A percentile compares a stretch with the other conserved stretches of the same genome.
These are phyloP conservation scores for Dicentrarchus labrax DNA, from an alignment of 2,113 vertebrate genomes.

Conservation along the genomic window DNA sequence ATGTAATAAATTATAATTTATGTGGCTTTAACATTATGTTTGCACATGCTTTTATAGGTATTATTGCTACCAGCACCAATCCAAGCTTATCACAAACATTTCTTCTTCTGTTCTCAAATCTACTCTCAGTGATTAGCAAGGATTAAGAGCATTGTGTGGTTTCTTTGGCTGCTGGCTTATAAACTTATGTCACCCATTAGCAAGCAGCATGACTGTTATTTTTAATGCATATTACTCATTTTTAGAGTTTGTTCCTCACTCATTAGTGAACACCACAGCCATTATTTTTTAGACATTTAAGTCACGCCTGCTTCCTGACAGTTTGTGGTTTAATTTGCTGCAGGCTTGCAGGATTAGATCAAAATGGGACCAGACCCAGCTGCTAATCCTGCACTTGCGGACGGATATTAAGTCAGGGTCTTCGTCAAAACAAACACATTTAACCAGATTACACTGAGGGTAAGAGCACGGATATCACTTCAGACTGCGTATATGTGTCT, in stretches of 20 bases:
- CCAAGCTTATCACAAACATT: not conserved
- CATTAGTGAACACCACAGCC: slow-evolving; percentile 34
- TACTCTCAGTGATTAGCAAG: slow-evolving; percentile 11
- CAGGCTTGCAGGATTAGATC: slow-evolving; percentile 39
- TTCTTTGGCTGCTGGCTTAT: slow-evolving; percentile 27
- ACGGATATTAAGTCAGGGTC: slow-evolving; percentile 45
- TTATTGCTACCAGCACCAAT: not conserved
- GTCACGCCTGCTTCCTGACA: slow-evolving; percentile 37
- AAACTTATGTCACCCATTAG: slow-evolving; percentile 52
- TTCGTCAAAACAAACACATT: slow-evolving; percentile 64
- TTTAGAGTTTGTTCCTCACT: slow-evolving; percentile 44
- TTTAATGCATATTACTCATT: slow-evolving; percentile 44
- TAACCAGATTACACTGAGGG: slow-evolving; percentile 24
- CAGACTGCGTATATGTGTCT: slow-evolving; percentile 28
- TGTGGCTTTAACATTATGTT: not conserved
- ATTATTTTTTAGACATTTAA: slow-evolving; percentile 49
- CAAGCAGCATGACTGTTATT: slow-evolving; percentile 38
- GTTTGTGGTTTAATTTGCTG: slow-evolving; percentile 51
- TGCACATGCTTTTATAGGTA: not conserved
- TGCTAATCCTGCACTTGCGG: slow-evolving; percentile 37
- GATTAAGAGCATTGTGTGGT: slow-evolving; percentile 36
- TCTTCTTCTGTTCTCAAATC: slow-evolving; percentile 11
- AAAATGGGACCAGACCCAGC: slow-evolving; percentile 42
- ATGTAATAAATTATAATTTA: not conserved
- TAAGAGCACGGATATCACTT: slow-evolving; percentile 33